Base-by-base conservation (phyloP, 1,140 invertebrate genomes). In the Diachasma alloeum region DNA sequence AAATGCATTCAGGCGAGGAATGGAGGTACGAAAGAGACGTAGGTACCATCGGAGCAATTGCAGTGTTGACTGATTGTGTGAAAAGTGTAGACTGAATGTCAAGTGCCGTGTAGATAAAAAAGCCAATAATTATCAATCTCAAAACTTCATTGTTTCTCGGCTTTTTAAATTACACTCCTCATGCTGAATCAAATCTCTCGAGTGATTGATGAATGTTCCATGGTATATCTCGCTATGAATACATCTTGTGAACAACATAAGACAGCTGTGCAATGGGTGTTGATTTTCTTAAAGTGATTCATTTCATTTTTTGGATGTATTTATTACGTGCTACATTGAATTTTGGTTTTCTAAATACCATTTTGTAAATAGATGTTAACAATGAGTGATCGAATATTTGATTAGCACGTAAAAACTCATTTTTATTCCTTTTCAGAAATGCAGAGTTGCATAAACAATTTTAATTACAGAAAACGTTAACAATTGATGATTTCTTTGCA, bases 11-110 rank as follows among this genome's bases (percentile, higher is more conserved):
- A 74, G 72, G 56, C 84, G 82, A 67, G 88, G 89, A n/a, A 83
- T 87, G 76, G 89, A 90, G 81, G 87, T 90, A 26, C 81, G 87
- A 81, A 87, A 88, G 13, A 84, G 88, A 44, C 79, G 81, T 4
- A 87, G 81, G 71, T 88, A 84, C 81, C 81, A 82, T 67, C 82
- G 82, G 82, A 86, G 81, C 26, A 86, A 81, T 56, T 87, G 84
- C 76, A 90, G 87, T 72, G 59, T 88, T 78, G 88, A 90, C 82
- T 88, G 85, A 88, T 84, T 89, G 48, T 53, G 15, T 53, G 13
- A 15, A n/a, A 48, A 83, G 84, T 56, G 89, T 88, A 74, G 83
- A 89, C 81, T 88, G 5, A 6, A 31, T 22, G 2, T 56, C 48
- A 17, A 19, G 15, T 56, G 19, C 9, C 1, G n/a, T 17, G n/a